Conservation (phyloP, 2,113 vertebrate genomes). For the Triplophysa siluroides region DNA sequence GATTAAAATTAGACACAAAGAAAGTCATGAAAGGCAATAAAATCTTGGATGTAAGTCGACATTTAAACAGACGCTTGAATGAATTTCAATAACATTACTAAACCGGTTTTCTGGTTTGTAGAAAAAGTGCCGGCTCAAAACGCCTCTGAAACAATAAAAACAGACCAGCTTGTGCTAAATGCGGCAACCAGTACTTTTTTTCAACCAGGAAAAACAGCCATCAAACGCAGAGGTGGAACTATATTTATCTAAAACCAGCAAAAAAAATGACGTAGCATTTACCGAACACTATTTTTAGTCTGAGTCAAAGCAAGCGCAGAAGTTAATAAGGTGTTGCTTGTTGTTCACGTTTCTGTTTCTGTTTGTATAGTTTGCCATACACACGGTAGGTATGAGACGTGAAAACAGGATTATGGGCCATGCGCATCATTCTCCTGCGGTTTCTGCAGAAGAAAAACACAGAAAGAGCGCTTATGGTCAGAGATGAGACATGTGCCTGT, state of each 20-base stretch:
- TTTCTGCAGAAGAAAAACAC: conserved; percentile 53
- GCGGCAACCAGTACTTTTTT: not conserved
- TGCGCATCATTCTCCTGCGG: conserved; percentile 62
- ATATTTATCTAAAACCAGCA: not conserved
- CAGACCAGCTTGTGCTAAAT: no score
- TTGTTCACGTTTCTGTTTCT: conserved; percentile 36
- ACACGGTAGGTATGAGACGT: conserved; percentile 30
- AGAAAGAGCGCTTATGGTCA: conserved; percentile 52
- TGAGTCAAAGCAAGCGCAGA: not conserved
- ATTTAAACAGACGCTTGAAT: no score
- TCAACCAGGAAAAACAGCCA: not conserved
- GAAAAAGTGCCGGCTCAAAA: no score
- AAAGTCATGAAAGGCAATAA: no score
- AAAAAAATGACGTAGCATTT: not conserved
- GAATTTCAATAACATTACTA: no score
- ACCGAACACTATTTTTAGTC: not conserved
- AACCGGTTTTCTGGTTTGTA: no score
- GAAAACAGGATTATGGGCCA: conserved; percentile 55
- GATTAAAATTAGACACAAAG: no score
- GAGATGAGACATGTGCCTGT: conserved; percentile 50
- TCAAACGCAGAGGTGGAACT: not conserved
- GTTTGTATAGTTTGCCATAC: conserved; percentile 19
- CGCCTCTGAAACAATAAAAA: no score
- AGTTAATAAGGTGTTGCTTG: conserved; percentile 13
- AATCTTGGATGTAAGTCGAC: no score